Evolutionary conservation across 2,797 vertebrate species (phyloP).

Genomic region (Syndactyla subalaris): DNA sequence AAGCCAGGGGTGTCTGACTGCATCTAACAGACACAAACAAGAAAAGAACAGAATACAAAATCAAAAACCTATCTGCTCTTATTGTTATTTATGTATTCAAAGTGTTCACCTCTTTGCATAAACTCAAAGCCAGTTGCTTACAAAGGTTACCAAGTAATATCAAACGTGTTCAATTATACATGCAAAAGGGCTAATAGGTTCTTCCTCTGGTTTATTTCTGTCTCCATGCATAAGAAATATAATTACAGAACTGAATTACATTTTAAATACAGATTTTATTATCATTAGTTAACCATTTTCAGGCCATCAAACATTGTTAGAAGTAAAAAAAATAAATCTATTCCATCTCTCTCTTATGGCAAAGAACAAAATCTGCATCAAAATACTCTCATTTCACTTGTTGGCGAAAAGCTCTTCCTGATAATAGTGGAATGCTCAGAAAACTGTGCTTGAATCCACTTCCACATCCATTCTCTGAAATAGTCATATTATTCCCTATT

Average conservation of each 20-base stretch:
- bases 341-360: neutral
- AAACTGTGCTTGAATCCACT: neutral
- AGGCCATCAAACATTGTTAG: neutral
- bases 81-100: slow-evolving; percentile 67
- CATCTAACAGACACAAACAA: slow-evolving; percentile 51
- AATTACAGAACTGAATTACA: slow-evolving; percentile 56
- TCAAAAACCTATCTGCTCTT: neutral
- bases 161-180: slow-evolving; percentile 57
- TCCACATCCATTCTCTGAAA: neutral
- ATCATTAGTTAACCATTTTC: slow-evolving; percentile 38
- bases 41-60: slow-evolving; percentile 65
- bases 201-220: slow-evolving; percentile 61
- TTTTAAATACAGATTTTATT: slow-evolving; percentile 53
- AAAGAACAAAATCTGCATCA: neutral
- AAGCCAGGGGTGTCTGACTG: slow-evolving; percentile 29
- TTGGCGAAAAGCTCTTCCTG: neutral
- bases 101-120: slow-evolving; percentile 42
- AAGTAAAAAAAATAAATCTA: neutral
- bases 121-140: slow-evolving; percentile 55
- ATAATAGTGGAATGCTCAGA: neutral
- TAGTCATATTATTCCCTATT: neutral
- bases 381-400: neutral
- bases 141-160: slow-evolving; percentile 53
- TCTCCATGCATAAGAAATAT: slow-evolving; percentile 47
- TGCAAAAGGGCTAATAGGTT: slow-evolving; percentile 61